Evolutionary conservation across 2,888 invertebrate genomes (phyloP).

Genomic region (Baccha elongata): DNA sequence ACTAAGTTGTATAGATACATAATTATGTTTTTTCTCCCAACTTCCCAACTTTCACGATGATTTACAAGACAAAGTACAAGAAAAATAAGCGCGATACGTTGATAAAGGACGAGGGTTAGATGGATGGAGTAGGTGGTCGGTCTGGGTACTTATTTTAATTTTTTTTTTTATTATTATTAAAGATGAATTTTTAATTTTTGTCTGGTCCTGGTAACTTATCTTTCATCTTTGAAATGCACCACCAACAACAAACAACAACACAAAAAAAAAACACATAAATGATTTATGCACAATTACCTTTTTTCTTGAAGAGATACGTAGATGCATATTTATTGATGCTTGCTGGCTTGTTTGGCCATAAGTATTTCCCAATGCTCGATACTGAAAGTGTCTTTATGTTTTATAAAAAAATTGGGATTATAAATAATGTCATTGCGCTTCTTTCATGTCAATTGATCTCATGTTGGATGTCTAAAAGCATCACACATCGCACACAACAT

Average conservation of each 20-base stretch:
- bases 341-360: slow-evolving; percentile 6
- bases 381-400: background rate
- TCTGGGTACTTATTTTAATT: too few relatives aligned
- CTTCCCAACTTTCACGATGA: slow-evolving; percentile 48
- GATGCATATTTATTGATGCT: slow-evolving; percentile 8
- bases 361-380: too few relatives aligned
- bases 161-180: slow-evolving; percentile 67
- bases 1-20: slow-evolving; percentile 16
- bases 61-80: slow-evolving; percentile 66
- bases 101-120: too few relatives aligned
- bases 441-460: slow-evolving; percentile 58
- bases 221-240: slow-evolving; percentile 62
- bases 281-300: too few relatives aligned
- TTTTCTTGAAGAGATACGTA: too few relatives aligned
- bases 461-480: slow-evolving; percentile 53
- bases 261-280: too few relatives aligned
- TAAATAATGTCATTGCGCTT: background rate
- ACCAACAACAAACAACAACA: slow-evolving; percentile 43
- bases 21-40: too few relatives aligned
- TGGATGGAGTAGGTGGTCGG: too few relatives aligned
- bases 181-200: slow-evolving; percentile 70
- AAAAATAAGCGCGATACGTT: too few relatives aligned
- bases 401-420: too few relatives aligned
- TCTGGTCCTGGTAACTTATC: too few relatives aligned
- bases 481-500: slow-evolving; percentile 37